Base-by-base conservation (phyloP, 2,113 vertebrate genomes). In the Aplodontia rufa region DNA sequence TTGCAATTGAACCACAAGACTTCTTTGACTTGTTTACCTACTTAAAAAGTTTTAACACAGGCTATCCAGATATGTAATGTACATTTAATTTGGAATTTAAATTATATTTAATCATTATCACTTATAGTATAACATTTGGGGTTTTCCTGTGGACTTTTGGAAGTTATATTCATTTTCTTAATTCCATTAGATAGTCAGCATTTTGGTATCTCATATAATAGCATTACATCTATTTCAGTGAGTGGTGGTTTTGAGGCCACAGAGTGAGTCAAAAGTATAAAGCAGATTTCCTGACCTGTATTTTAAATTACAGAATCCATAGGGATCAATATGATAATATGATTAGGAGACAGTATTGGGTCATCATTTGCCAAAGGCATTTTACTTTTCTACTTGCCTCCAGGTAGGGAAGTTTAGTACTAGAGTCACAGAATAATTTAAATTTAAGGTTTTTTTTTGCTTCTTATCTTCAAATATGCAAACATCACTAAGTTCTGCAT, bases 361-460 rank as follows among this genome's bases (percentile, higher is more conserved):
- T 74, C 12, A 85, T 40, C 4, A 0, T 75, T 90, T 78, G 37
- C 47, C 69, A 20, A 80, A 84, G 37, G 19, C 6, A 60, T 37
- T 87, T 40, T 71, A 35, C 22, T 86, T 82, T 76, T 53, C 37
- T 32, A 40, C 7, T 93, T 94, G 5, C 8, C 9, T 92, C 22
- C 24, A 75, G 71, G 4, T 71, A 19, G 30, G 30, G 22, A 62
- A 19, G 86, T 60, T 42, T 93, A 82, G 14, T 91, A 9, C 12
- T 11, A 79, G 40, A 66, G n/a, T 64, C 6, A 85, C 20, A 95
- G 47, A 80, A 74, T 79, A 93, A 71, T 45, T 92, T 84, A 6
- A 88, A 58, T 88, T 84, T 80, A 84, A 66, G n/a, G n/a, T 17
- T 83, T 74, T 84, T 64, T 83, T 94, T 93, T 76, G 28, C 19